Conservation (phyloP, 2,113 vertebrate genomes). For the Rattus rattus region DNA sequence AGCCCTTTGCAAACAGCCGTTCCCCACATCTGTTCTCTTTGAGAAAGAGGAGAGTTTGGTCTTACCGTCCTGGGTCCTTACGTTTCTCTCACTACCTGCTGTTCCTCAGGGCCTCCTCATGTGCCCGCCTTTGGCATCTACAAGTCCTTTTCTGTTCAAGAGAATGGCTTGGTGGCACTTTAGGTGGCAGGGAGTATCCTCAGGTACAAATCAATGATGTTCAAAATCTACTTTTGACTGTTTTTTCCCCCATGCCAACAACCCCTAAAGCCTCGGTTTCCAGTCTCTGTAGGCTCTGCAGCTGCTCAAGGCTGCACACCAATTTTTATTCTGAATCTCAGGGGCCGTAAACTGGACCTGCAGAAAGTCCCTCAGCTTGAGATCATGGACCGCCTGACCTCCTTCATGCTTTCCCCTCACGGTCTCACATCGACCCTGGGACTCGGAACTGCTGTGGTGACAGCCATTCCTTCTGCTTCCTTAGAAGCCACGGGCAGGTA, state of each 20-base stretch:
- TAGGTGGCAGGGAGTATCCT: background rate
- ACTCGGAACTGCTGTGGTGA: background rate
- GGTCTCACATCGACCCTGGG: background rate
- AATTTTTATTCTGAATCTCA: slow-evolving; percentile 45
- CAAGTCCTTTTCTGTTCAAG: background rate
- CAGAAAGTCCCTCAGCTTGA: background rate
- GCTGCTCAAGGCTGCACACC: background rate
- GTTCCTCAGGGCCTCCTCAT: background rate
- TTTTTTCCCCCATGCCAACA: background rate
- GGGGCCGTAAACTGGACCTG: background rate
- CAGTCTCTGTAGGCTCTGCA: background rate
- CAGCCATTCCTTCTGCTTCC: background rate
- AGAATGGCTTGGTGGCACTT: background rate
- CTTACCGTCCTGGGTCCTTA: background rate
- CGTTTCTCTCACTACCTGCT: background rate
- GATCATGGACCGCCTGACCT: background rate
- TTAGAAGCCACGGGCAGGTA: background rate
- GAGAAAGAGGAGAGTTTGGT: background rate
- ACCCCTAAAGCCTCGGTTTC: background rate
- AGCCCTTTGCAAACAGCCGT: background rate
- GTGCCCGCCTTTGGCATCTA: background rate
- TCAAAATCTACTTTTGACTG: background rate
- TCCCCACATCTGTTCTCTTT: background rate
- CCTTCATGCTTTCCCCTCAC: background rate
- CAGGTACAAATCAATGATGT: slow-evolving; percentile 5